Conservation (phyloP, 2,113 vertebrate genomes). For the Archocentrus centrarchus region DNA sequence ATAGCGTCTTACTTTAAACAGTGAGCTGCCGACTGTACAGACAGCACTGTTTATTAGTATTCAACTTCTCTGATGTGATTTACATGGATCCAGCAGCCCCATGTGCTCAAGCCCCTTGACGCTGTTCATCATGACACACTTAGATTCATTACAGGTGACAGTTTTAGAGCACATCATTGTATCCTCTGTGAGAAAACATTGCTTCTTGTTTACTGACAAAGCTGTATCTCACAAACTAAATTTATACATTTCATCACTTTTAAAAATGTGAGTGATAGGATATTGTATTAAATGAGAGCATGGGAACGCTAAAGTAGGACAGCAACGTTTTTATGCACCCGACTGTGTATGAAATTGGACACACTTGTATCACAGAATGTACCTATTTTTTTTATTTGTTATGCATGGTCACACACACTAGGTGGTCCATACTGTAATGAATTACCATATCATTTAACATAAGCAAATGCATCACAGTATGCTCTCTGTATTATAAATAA, state of each 20-base stretch:
- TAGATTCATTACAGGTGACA: conserved; percentile 74
- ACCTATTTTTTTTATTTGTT: conserved; percentile 29
- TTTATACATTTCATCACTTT: conserved; percentile 42
- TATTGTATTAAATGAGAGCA: conserved; percentile 24
- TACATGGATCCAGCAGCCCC: conserved; percentile 53
- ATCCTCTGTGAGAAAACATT: conserved; percentile 51
- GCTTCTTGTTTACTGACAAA: conserved; percentile 52
- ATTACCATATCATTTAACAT: conserved; percentile 45
- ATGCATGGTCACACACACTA: conserved; percentile 24
- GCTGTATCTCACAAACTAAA: conserved; percentile 34
- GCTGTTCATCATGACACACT: conserved; percentile 52
- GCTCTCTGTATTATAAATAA: conserved; percentile 32
- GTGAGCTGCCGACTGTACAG: conserved; percentile 25
- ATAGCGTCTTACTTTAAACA: conserved; percentile 23
- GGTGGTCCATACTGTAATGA: conserved; percentile 32
- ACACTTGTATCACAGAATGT: conserved; percentile 5
- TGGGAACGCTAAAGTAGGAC: neutral
- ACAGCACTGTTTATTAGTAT: conserved; percentile 42
- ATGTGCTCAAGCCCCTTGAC: conserved; percentile 46
- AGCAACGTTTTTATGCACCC: neutral
- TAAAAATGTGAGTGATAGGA: conserved; percentile 27
- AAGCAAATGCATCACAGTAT: conserved; percentile 23
- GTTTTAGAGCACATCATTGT: conserved; percentile 69
- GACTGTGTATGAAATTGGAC: conserved; percentile 37
- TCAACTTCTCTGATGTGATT: conserved; percentile 58